Base-by-base conservation (phyloP, 2,797 vertebrate genomes). In the Protosalanx chinensis region DNA sequence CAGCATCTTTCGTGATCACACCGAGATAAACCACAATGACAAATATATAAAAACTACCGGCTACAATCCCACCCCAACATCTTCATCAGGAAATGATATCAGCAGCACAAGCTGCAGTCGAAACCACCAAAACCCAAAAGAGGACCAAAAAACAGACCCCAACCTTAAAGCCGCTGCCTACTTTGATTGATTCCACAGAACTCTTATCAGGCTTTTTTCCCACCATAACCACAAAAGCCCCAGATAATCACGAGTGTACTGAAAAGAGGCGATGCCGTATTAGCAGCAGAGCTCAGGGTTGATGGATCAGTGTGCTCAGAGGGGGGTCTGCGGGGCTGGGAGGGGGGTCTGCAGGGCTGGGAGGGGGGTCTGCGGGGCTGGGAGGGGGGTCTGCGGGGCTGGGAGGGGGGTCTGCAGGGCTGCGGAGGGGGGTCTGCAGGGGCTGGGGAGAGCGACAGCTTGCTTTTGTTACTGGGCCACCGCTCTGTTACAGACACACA, bases 381-480 rank as follows among this genome's bases (percentile, higher is more conserved):
- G 2, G 6, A 27, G 23, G 23, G 23, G 23, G 23, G 23, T 27
- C 23, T 27, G 23, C 23, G 1, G 23, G 23, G 70, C 72, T 0
- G 10, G 82, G 76, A 12, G 3, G 41, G 12, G 41, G 12, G 75
- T 74, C 78, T 81, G 72, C 77, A 63, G 79, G 71, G 6, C 33
- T 35, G 1, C 1, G 6, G 2, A 1, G 41, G 23, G 23, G 23
- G 23, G 23, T 27, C 23, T 27, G 23, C 23, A 27, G 23, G 79
- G 71, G 6, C 33, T 35, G 33, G 6, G 6, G 33, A 3, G 41
- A 37, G 6, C 41, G 73, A 75, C 75, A 82, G 77, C 60, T 76
- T 64, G 74, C 72, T 73, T 77, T 41, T 77, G 76, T 84, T 82
- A 85, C 79, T 64, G 79, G 73, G 78, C 82, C 49, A 27, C 27